Conservation (phyloP, 2,797 vertebrate genomes). For the Malacoctenus gilli region DNA sequence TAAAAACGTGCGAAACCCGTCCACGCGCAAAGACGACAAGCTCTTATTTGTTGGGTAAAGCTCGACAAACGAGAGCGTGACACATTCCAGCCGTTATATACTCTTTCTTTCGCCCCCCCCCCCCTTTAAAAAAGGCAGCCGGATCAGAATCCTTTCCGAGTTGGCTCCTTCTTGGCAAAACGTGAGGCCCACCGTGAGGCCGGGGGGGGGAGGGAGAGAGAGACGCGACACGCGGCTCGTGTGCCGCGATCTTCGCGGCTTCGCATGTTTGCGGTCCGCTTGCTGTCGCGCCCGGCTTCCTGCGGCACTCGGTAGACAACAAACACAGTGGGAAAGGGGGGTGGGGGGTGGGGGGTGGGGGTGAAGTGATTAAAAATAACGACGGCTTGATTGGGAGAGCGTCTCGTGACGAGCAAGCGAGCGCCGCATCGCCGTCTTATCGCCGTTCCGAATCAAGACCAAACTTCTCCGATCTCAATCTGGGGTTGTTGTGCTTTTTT, state of each 20-base stretch:
- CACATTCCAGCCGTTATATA: too few species aligned
- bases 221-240: slow-evolving; percentile 6
- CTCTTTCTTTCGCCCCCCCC: too few species aligned
- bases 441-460: slow-evolving; percentile 28
- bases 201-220: too few species aligned
- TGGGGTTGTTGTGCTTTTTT: slow-evolving; percentile 14
- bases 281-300: slow-evolving; percentile 45
- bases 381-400: slow-evolving; percentile 51
- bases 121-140: neutral
- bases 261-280: slow-evolving; percentile 42
- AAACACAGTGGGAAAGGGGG: slow-evolving; percentile 32
- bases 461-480: slow-evolving; percentile 31
- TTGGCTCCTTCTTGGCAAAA: slow-evolving; percentile 12
- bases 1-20: too few species aligned
- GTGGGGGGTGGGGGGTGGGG: neutral
- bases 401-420: slow-evolving; percentile 12
- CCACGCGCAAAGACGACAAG: too few species aligned
- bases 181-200: slow-evolving; percentile 6
- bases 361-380: slow-evolving; percentile 65
- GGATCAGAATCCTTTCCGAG: neutral
- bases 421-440: slow-evolving; percentile 23
- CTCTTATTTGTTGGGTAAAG: too few species aligned
- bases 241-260: slow-evolving; percentile 44
- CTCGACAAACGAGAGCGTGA: too few species aligned
- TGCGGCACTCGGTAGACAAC: slow-evolving; percentile 37